phyloP scores from a whole-genome alignment of 2,888 invertebrate species.

The Apoderus coryli region DNA sequence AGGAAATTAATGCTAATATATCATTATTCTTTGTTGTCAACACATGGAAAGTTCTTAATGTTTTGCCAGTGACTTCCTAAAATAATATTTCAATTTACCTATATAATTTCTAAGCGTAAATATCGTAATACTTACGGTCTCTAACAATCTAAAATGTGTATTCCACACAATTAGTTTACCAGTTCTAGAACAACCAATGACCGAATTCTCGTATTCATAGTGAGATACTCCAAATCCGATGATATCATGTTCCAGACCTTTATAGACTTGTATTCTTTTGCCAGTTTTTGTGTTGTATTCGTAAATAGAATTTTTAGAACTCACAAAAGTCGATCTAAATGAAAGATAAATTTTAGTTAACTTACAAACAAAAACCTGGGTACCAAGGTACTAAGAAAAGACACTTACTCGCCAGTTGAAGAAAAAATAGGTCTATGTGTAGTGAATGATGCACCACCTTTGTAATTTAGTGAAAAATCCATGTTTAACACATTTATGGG shows the following conservation, averaged over 20 bases:
- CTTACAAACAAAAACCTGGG: too few species aligned
- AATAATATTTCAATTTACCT: too few species aligned
- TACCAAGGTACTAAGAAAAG: too few species aligned
- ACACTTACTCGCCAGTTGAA: slow-evolving; percentile 45
- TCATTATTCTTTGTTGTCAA: too few species aligned
- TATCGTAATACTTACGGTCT: too few species aligned
- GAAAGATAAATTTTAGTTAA: too few species aligned
- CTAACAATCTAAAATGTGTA: too few species aligned
- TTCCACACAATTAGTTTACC: slow-evolving; percentile 45
- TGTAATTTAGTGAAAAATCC: slow-evolving; percentile 36
- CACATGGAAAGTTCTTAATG: too few species aligned
- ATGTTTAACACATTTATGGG: too few species aligned
- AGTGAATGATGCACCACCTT: slow-evolving; percentile 48
- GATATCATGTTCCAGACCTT: slow-evolving; percentile 36
- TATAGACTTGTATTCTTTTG: slow-evolving; percentile 42
- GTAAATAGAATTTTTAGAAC: slow-evolving; percentile 42
- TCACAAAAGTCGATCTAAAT: slow-evolving; percentile 48
- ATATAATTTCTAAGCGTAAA: too few species aligned
- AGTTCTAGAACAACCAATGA: slow-evolving; percentile 39
- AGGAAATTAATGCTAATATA: too few species aligned
- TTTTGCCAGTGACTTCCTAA: too few species aligned
- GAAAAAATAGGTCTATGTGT: slow-evolving; percentile 47
- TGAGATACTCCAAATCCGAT: slow-evolving; percentile 37
- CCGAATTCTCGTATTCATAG: slow-evolving; percentile 30
- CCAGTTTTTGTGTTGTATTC: slow-evolving; percentile 51